These are phyloP conservation scores for Mastomys coucha DNA, from an alignment of 2,113 vertebrate genomes.

Conservation along the genomic window DNA sequence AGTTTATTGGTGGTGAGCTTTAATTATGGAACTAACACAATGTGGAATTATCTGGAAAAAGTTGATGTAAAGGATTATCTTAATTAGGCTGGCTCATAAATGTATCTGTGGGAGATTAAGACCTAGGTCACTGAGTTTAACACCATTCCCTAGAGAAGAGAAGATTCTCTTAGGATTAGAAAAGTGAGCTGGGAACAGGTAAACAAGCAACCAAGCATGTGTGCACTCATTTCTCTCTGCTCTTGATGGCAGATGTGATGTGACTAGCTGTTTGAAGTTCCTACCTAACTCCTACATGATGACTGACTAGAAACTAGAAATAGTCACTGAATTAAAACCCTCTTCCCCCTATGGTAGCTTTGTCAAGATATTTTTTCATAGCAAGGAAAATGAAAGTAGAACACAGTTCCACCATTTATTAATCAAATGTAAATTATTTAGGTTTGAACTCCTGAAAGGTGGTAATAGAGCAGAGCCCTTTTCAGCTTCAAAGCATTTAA, in stretches of 20 bases:
- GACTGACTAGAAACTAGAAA: background rate
- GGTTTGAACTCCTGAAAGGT: background rate
- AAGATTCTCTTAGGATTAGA: background rate
- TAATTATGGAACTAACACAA: background rate
- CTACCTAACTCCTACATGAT: too few species aligned
- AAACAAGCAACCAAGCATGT: background rate
- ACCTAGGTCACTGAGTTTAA: too few species aligned
- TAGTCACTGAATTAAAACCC: background rate
- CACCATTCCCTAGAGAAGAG: background rate
- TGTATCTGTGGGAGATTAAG: background rate
- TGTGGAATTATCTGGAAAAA: background rate
- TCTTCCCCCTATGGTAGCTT: background rate
- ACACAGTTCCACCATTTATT: background rate
- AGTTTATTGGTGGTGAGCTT: background rate
- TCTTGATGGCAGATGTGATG: background rate
- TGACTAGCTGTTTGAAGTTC: background rate
- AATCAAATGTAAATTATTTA: background rate
- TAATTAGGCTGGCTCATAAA: background rate
- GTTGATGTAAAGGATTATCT: too few species aligned
- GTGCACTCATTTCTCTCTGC: background rate
- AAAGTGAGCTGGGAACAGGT: background rate
- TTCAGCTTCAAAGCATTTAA: background rate
- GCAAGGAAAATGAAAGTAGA: background rate
- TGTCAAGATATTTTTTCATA: background rate
- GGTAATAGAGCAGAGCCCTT: background rate